Conservation (phyloP, 2,797 vertebrate species). For the Propithecus perrieri region DNA sequence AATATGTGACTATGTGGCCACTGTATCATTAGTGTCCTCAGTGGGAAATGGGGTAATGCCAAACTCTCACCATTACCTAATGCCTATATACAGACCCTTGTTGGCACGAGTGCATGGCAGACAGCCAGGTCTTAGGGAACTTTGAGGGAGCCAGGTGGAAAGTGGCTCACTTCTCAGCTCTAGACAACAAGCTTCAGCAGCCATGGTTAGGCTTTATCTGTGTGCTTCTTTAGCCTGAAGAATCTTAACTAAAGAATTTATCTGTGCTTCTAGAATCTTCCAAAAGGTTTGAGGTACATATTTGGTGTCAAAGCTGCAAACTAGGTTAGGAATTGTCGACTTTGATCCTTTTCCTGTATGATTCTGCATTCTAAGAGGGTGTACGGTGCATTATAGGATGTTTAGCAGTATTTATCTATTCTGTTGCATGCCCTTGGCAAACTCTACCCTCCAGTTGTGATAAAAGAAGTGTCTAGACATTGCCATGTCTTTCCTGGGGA, state of each 20-base stretch:
- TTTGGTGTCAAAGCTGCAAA: background rate
- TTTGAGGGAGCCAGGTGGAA: background rate
- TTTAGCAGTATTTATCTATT: no score
- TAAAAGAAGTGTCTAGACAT: background rate
- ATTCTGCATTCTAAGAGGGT: background rate
- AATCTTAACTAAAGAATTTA: background rate
- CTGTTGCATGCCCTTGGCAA: background rate
- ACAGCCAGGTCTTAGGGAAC: background rate
- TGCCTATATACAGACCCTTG: background rate
- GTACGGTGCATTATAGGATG: background rate
- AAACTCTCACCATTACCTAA: background rate
- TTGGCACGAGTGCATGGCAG: background rate
- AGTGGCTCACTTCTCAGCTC: background rate
- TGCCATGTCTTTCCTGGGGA: background rate
- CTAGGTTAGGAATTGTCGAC: background rate
- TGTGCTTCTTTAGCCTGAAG: background rate
- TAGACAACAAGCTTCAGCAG: background rate
- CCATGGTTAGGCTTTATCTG: background rate
- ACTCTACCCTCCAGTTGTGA: no score
- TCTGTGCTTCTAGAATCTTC: background rate
- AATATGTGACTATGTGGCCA: background rate
- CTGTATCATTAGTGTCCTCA: background rate
- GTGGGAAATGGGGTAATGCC: background rate
- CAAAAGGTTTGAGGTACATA: background rate
- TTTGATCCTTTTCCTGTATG: background rate